Evolutionary conservation across 1,140 invertebrate genomes (phyloP).

Genomic region (Tetramorium simillimum): DNA sequence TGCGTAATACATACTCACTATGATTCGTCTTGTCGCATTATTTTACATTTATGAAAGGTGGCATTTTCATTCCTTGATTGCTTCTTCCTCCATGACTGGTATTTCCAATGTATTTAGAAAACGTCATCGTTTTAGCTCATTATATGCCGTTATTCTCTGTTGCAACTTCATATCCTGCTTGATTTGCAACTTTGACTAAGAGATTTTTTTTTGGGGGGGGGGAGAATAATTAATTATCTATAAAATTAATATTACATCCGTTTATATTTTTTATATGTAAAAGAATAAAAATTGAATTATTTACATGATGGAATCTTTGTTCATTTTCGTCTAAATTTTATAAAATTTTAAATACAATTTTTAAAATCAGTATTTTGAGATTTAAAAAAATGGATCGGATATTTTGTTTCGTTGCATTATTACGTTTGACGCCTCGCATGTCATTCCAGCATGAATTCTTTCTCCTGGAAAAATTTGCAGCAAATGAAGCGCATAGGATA

Average conservation of each 20-base stretch:
- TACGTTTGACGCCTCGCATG: background rate
- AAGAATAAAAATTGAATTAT: background rate
- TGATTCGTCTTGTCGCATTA: background rate
- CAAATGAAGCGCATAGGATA: background rate
- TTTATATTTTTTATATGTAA: background rate
- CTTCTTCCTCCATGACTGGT: slow-evolving; percentile 5
- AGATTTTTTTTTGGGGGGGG: background rate
- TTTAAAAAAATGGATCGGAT: background rate
- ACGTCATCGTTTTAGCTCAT: background rate
- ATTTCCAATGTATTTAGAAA: slow-evolving; percentile 31
- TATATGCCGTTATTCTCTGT: background rate
- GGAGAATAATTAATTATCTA: background rate
- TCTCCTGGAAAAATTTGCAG: background rate
- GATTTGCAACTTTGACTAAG: background rate
- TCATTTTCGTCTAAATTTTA: background rate
- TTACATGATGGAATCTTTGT: background rate
- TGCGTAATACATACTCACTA: background rate
- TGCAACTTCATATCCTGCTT: slow-evolving; percentile 17
- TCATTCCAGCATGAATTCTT: background rate
- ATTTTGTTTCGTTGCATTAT: background rate
- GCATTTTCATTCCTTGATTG: background rate
- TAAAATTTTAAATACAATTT: background rate
- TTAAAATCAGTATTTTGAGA: background rate
- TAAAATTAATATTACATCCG: background rate
- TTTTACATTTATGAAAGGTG: background rate